Evolutionary conservation across 2,888 invertebrate species (phyloP), one percentile per base, ranked within the genome.

Genomic region (Spilosoma lubricipeda): DNA sequence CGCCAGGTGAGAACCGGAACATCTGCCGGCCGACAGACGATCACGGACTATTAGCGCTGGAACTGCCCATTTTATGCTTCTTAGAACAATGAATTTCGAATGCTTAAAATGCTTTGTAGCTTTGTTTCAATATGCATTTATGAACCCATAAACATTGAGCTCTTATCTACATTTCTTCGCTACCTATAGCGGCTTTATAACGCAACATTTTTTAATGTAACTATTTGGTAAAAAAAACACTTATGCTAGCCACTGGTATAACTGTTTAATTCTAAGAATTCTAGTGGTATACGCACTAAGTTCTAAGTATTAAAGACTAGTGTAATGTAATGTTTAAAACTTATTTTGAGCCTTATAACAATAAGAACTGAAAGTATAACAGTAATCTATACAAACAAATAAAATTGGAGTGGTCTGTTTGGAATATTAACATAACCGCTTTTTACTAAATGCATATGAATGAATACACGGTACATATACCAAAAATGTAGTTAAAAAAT

Each of bases 1-100:
- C 89, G 89, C 94, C 94, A 94, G 94, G 94, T 94, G 94, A 92
- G 91, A 87, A 84, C 81, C 81, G 84, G 84, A 90, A 89, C 94
- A 95, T 94, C 94, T 95, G 94, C 92, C 89, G 89, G 71, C 69
- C 67, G 73, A 74, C 77, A 75, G 77, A 79, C 79, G 72, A 67
- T 71, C 78, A 75, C 72, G 72, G 80, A 77, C 73, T 76, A 76
- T 68, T 70, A 70, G 67, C n/a, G 66, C 84, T 85, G 76, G 84
- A 85, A 80, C 72, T 71, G 63, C 71, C 77, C 66, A 30, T 52
- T 76, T 78, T 77, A 71, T 45, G 77, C 67, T 67, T 80, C 76
- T 79, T 67, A 71, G 69, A 69, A 67, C 1, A 59, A 65, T 65
- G 11, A 48, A 13, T 71, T 71, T 27, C 9, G 30, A 70, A 48